A percentile compares a stretch with the other conserved stretches of the same genome.
Evolutionary conservation across 1,140 invertebrate species (phyloP).

Genomic region (Aradophagus sp.): DNA sequence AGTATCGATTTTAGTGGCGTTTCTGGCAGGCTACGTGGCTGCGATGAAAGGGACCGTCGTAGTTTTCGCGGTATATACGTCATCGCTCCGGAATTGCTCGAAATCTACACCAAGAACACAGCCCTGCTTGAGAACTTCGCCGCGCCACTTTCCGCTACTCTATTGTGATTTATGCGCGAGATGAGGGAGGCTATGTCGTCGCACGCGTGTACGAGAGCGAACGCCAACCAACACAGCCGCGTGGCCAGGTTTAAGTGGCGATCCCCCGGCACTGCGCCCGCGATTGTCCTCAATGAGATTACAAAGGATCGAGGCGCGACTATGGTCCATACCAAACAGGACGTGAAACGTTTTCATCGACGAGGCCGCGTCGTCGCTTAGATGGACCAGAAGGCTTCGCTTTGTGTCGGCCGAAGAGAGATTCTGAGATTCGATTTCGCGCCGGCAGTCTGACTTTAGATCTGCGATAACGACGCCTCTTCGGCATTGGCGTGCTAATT

Average conservation of each 20-base stretch:
- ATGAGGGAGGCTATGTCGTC: constrained; percentile 67
- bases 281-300: constrained; percentile 63
- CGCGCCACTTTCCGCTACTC: constrained; percentile 71
- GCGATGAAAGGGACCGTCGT: constrained; percentile 49
- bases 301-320: constrained; percentile 59
- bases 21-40: constrained; percentile 32
- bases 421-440: constrained; percentile 60
- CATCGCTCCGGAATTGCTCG: constrained; percentile 52
- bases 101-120: constrained; percentile 68
- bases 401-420: constrained; percentile 57
- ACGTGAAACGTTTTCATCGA: constrained; percentile 64
- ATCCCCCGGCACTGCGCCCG: constrained; percentile 50
- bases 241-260: constrained; percentile 60
- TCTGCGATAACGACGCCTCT: constrained; percentile 51
- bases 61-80: constrained; percentile 55
- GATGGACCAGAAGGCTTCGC: constrained; percentile 57
- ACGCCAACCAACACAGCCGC: constrained; percentile 30
- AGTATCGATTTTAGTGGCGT: constrained; percentile 49
- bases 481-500: constrained; percentile 46
- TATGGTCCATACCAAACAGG: constrained; percentile 64
- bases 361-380: constrained; percentile 48
- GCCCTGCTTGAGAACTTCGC: constrained; percentile 71
- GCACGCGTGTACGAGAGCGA: constrained; percentile 38
- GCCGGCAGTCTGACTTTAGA: constrained; percentile 57
- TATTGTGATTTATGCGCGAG: constrained; percentile 74